A percentile compares a stretch with the other conserved stretches of the same genome.
Conservation (phyloP, 2,888 invertebrate genomes). For the Molanna angustata region DNA sequence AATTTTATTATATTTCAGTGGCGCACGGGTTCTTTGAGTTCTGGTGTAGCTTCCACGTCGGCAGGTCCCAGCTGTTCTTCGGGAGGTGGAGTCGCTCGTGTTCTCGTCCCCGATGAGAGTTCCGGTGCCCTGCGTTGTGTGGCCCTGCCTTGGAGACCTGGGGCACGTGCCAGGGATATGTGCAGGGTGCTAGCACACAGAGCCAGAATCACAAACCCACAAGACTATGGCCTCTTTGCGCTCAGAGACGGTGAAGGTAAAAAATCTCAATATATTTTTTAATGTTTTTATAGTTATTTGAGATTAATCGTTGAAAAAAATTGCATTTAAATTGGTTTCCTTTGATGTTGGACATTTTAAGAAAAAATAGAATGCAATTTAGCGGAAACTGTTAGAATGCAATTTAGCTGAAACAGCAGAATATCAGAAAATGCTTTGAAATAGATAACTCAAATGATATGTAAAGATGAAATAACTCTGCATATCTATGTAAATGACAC, state of each 20-base stretch:
- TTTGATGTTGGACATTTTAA: too few species aligned
- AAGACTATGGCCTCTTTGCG: slow-evolving; percentile 91
- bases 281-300: background rate
- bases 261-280: background rate
- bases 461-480: too few species aligned
- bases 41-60: slow-evolving; percentile 24
- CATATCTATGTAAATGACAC: too few species aligned
- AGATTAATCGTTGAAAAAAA: too few species aligned
- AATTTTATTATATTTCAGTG: slow-evolving; percentile 40
- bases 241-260: slow-evolving; percentile 86
- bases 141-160: slow-evolving; percentile 89
- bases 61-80: slow-evolving; percentile 35
- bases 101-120: slow-evolving; percentile 91
- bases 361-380: too few species aligned
- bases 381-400: too few species aligned
- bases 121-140: slow-evolving; percentile 89
- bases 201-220: slow-evolving; percentile 92
- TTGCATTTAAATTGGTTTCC: too few species aligned
- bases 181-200: slow-evolving; percentile 95
- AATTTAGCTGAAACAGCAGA: too few species aligned
- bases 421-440: too few species aligned
- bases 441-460: too few species aligned
- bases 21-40: slow-evolving; percentile 54
- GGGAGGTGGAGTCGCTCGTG: slow-evolving; percentile 67
- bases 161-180: slow-evolving; percentile 89